Base-by-base conservation (phyloP, 2,113 vertebrate species). In the Probosciger aterrimus region DNA sequence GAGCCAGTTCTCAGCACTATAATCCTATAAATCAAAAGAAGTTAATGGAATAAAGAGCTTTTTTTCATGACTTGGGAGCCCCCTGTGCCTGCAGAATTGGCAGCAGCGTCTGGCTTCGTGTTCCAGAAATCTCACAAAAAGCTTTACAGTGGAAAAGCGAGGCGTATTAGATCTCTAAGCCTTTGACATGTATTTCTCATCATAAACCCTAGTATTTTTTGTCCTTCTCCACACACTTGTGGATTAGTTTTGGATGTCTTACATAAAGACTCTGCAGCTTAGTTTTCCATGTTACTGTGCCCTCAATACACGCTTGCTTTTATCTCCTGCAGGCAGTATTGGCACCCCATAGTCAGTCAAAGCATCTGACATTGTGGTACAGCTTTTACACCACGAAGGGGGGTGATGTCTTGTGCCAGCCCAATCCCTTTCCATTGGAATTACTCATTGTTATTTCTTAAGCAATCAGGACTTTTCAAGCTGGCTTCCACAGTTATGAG, bases 1-100 rank as follows among this genome's bases (percentile, higher is more conserved):
- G 0, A 86, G 68, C 59, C 63, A 70, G 76, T 69, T 37, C 46
- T 70, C 82, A 86, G 80, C 53, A 49, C 49, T 63, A 27, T 55
- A 93, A 92, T 84, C 64, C 69, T 71, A 52, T 75, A 86, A 95
- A 91, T 92, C 73, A 55, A 84, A 75, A 88, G 53, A 50, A 65
- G 7, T 88, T 92, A 82, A 92, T 70, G 67, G 75, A 94, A 93
- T 90, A 91, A 94, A 81, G 30, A 93, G 41, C 22, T 35, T 49
- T 77, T 53, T 77, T 47, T 73, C 31, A 73, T 52, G 2, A 22
- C 80, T 91, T 91, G 64, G 50, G 92, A 92, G 82, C 43, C 55
- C 77, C 80, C 41, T 88, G 91, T 67, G 94, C 75, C 76, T 88
- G 82, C 59, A 65, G 82, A 88, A 88, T 92, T 94, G 95, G 85